These are phyloP conservation scores for Pterocles burchelli DNA, from an alignment of 2,113 vertebrate genomes.

Conservation along the genomic window DNA sequence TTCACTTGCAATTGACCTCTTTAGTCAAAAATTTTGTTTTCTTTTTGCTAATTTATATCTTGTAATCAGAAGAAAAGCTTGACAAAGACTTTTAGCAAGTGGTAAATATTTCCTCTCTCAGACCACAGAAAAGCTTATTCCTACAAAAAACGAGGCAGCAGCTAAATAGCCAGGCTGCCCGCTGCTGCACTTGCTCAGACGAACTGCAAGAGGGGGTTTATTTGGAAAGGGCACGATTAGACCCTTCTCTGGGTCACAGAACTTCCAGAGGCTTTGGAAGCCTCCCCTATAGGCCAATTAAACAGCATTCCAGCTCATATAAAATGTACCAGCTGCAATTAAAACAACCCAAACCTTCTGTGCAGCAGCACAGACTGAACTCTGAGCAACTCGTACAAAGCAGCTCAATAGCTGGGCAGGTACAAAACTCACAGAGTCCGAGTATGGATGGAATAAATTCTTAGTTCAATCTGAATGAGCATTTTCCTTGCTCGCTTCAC, in stretches of 20 bases:
- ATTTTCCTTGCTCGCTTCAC: not conserved
- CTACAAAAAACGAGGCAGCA: not conserved
- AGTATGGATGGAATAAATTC: not conserved
- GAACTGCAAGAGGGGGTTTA: not conserved
- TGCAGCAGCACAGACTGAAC: not conserved
- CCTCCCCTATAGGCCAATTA: not conserved
- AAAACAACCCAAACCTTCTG: not conserved
- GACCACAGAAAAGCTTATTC: not conserved
- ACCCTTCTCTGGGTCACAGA: not conserved
- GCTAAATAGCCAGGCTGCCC: not conserved
- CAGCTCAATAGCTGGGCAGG: not conserved
- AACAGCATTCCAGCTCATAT: not conserved
- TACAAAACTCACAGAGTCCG: not conserved
- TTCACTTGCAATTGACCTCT: not conserved
- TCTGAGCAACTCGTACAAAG: not conserved
- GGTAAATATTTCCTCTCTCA: not conserved
- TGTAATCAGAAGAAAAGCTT: not conserved
- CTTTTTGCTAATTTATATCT: not conserved
- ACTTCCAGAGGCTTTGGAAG: not conserved
- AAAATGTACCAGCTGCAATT: not conserved
- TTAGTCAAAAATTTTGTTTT: not conserved
- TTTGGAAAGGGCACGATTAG: not conserved
- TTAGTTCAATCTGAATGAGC: not conserved
- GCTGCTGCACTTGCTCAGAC: slow-evolving; percentile 9
- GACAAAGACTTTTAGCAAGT: not conserved